Conservation (phyloP, 2,113 vertebrate species). For the Amazona guildingii region DNA sequence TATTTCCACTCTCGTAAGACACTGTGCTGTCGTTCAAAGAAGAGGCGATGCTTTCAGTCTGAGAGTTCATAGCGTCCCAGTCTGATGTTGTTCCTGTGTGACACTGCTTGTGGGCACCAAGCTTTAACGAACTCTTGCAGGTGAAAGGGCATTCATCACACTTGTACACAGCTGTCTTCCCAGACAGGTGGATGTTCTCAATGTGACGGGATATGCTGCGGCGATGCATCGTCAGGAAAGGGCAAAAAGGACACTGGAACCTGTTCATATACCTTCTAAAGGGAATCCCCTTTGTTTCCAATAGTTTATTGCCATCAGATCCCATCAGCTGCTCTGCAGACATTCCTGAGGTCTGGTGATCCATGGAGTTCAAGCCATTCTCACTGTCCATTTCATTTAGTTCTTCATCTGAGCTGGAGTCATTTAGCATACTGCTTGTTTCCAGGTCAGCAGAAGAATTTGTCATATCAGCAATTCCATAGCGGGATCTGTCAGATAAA, state of each 20-base stretch:
- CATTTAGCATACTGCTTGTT: slow-evolving; percentile 83
- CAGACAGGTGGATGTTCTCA: slow-evolving; percentile 95
- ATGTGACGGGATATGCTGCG: slow-evolving; percentile 97
- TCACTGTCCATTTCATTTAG: slow-evolving; percentile 90
- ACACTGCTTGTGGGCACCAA: slow-evolving; percentile 92
- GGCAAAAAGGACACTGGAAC: slow-evolving; percentile 98
- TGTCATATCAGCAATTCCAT: slow-evolving; percentile 82
- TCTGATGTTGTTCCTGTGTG: slow-evolving; percentile 84
- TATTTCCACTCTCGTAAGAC: slow-evolving; percentile 81
- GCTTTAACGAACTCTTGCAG: slow-evolving; percentile 93
- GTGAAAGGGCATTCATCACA: slow-evolving; percentile 96
- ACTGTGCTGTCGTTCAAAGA: slow-evolving; percentile 79
- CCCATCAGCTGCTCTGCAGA: slow-evolving; percentile 90
- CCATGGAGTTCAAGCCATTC: slow-evolving; percentile 85
- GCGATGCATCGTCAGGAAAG: slow-evolving; percentile 95
- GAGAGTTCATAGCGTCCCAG: slow-evolving; percentile 89
- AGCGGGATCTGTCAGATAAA: slow-evolving; percentile 86
- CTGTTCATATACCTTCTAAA: slow-evolving; percentile 95
- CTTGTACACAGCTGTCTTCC: slow-evolving; percentile 95
- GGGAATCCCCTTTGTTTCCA: slow-evolving; percentile 96
- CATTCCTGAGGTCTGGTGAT: slow-evolving; percentile 83
- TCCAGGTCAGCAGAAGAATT: slow-evolving; percentile 84
- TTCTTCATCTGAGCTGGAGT: slow-evolving; percentile 94
- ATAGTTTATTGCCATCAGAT: slow-evolving; percentile 91
- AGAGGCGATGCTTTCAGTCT: slow-evolving; percentile 81